Conservation (phyloP, 2,888 invertebrate genomes). For the Priocnemis perturbator region DNA sequence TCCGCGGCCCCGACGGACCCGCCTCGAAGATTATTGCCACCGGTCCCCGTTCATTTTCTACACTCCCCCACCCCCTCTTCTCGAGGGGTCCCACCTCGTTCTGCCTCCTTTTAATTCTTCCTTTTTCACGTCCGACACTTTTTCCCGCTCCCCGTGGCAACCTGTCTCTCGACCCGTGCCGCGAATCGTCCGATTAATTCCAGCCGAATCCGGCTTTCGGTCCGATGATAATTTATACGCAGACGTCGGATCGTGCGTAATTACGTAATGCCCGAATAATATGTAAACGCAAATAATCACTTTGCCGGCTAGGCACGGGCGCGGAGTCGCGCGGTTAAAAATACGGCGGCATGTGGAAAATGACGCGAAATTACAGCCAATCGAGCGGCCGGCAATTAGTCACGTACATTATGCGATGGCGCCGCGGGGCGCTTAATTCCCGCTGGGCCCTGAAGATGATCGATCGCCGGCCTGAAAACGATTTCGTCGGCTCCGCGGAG, state of each 20-base stretch:
- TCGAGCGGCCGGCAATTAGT: slow-evolving; percentile 47
- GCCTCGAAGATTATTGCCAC: slow-evolving; percentile 2
- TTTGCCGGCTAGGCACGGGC: slow-evolving; percentile 10
- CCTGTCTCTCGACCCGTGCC: slow-evolving; percentile 19
- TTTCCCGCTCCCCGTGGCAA: slow-evolving; percentile 15
- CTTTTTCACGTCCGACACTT: background rate
- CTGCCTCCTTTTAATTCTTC: background rate
- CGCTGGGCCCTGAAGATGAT: slow-evolving; percentile 42
- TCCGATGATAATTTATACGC: no score
- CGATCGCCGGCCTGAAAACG: slow-evolving; percentile 45
- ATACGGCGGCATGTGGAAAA: slow-evolving; percentile 36
- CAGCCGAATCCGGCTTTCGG: no score
- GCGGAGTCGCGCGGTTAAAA: slow-evolving; percentile 38
- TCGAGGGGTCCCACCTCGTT: no score
- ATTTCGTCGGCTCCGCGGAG: slow-evolving; percentile 18
- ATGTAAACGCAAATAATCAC: no score
- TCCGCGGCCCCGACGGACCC: background rate
- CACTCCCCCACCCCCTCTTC: no score
- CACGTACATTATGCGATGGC: slow-evolving; percentile 42
- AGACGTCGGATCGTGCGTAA: no score
- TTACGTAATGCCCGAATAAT: no score
- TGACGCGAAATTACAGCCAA: slow-evolving; percentile 39
- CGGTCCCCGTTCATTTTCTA: background rate
- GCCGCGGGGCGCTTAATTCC: slow-evolving; percentile 28
- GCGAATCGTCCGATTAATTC: no score